Evolutionary conservation across 2,888 invertebrate species (phyloP).

Genomic region (Cantharis rustica): DNA sequence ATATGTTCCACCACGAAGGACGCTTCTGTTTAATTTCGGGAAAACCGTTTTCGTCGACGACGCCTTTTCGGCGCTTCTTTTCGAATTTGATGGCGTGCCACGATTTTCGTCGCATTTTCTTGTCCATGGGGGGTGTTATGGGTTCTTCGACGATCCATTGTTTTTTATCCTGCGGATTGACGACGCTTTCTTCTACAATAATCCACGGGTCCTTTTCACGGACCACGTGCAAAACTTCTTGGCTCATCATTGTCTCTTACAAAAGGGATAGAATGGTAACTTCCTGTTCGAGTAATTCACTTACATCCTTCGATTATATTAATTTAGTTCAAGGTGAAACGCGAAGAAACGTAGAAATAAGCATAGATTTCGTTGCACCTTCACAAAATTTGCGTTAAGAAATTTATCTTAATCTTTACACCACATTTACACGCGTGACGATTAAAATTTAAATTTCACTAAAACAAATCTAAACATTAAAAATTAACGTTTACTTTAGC

Average conservation of each 20-base stretch:
- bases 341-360: conserved; percentile 6
- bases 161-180: conserved; percentile 24
- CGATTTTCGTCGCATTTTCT: conserved; percentile 54
- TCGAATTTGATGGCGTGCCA: conserved; percentile 58
- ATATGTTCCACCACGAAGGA: conserved; percentile 89
- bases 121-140: conserved; percentile 54
- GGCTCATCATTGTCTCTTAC: conserved; percentile 44
- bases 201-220: conserved; percentile 54
- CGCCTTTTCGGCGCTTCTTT: conserved; percentile 52
- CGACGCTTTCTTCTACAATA: conserved; percentile 46
- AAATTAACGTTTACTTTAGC: not conserved
- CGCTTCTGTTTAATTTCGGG: conserved; percentile 69
- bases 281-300: conserved; percentile 14
- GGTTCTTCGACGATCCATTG: conserved; percentile 51
- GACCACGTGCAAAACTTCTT: conserved; percentile 51
- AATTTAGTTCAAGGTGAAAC: conserved; percentile 16
- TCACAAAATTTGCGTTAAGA: not conserved
- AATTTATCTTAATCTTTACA: not conserved
- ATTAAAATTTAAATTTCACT: not conserved
- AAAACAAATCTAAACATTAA: not conserved
- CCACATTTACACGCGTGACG: not conserved
- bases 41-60: conserved; percentile 41
- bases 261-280: not conserved
- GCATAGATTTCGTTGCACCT: not conserved
- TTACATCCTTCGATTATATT: conserved; percentile 20